Conservation (phyloP, 2,888 invertebrate genomes). For the Heliconius ismenius region DNA sequence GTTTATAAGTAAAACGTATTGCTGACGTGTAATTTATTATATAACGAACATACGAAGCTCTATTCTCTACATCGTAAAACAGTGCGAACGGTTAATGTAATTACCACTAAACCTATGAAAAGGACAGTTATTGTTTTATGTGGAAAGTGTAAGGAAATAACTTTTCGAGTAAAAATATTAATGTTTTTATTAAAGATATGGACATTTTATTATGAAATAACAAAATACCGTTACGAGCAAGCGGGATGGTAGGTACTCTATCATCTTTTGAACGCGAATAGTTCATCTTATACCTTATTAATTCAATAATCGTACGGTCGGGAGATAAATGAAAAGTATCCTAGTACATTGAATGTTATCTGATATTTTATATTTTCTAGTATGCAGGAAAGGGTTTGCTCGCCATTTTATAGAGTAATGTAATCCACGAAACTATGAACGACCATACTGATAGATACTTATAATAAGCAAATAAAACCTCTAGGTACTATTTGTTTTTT, state of each 20-base stretch:
- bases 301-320: conserved; percentile 28
- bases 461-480: not conserved
- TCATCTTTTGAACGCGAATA: conserved; percentile 27
- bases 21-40: not conserved
- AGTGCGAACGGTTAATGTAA: not conserved
- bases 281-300: conserved; percentile 32
- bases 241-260: conserved; percentile 23
- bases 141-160: not conserved
- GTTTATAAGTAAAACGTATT: no score
- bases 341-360: conserved; percentile 21
- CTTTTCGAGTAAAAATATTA: not conserved
- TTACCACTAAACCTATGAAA: not conserved
- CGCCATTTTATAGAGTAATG: not conserved
- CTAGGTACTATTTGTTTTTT: no score
- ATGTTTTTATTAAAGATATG: conserved; percentile 2
- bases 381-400: conserved; percentile 4
- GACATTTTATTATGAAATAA: conserved; percentile 18
- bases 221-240: conserved; percentile 21
- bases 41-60: not conserved
- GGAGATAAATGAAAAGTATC: conserved; percentile 27
- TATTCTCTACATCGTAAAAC: not conserved
- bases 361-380: conserved; percentile 24
- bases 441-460: not conserved
- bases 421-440: not conserved
- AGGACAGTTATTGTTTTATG: not conserved